These are phyloP conservation scores for Stichopus horrens DNA, from an alignment of 53 echinoderm and acorn worm genomes.

Conservation along the genomic window DNA sequence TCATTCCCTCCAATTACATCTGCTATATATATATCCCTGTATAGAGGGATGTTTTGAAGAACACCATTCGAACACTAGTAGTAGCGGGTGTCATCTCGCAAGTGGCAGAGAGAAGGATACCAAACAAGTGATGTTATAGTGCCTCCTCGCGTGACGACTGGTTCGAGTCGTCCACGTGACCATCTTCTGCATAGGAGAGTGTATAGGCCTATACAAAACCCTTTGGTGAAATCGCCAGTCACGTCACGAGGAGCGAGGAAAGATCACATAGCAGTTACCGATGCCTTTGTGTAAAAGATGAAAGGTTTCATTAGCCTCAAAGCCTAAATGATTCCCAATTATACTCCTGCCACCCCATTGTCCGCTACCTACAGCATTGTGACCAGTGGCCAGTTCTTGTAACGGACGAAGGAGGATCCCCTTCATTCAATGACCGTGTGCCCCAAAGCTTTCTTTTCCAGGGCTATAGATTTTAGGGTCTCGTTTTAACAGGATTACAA, in stretches of 20 bases:
- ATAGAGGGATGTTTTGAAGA: no score
- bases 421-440: not conserved
- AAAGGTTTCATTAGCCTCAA: conserved; percentile 34
- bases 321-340: conserved; percentile 30
- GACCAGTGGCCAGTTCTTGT: conserved; percentile 3
- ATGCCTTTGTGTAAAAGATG: not conserved
- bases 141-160: no score
- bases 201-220: no score
- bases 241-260: not conserved
- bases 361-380: conserved; percentile 26
- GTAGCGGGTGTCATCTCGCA: no score
- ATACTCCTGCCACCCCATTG: not conserved
- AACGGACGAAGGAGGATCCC: not conserved
- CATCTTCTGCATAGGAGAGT: no score
- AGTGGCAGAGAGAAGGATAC: no score
- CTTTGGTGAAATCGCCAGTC: no score
- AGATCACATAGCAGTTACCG: not conserved
- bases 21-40: no score
- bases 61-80: no score
- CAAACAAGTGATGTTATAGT: no score
- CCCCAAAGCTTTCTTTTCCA: conserved; percentile 1
- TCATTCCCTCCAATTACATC: no score
- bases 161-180: no score
- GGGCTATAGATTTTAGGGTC: conserved; percentile 2
- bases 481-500: conserved; percentile 41